Evolutionary conservation across 2,888 invertebrate species (phyloP), one percentile per base, ranked within the genome.

Genomic region (Apotomis capreana): DNA sequence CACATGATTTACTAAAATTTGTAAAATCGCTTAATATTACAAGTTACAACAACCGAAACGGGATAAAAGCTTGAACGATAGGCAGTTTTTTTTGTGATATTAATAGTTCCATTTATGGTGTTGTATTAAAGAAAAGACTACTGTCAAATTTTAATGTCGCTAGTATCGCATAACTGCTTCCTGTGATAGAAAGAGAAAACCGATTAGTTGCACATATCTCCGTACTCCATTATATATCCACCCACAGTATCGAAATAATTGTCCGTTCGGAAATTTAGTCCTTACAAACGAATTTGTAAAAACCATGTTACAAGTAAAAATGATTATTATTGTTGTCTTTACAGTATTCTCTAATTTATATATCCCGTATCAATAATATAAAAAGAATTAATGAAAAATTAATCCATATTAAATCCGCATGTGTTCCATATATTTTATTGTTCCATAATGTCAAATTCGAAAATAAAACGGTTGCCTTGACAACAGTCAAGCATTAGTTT

Each of bases 1-100:
- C n/a, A 59, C 67, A 68, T 68, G 37, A 68, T 68, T 68, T 68
- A 37, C 13, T 13, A 51, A 68, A 37, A 51, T 26, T 54, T 10
- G 3, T 36, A 3, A 59, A 59, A 15, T 58, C 37, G 37, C 12
- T 6, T 12, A 49, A 13, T 36, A 58, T 9, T 49, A n/a, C 3
- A n/a, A n/a, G n/a, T n/a, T n/a, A n/a, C n/a, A n/a, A n/a, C n/a
- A 49, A 49, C 36, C 58, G 46, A 58, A 58, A 67, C 49, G 58
- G 57, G 58, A 67, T 46, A 55, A 55, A 65, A 13, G 36, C 26
- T n/a, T 62, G 4, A 37, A 37, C 26, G 46, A 61, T 12, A 26
- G 1, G 26, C 37, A 54, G 26, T 15, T 44, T n/a, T 55, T 15
- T 15, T 46, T 8, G 55, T 46, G 10, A 44, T 10, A 5, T 15